These are phyloP conservation scores for Stegostoma tigrinum DNA, from an alignment of 2,113 vertebrate species.

Conservation along the genomic window DNA sequence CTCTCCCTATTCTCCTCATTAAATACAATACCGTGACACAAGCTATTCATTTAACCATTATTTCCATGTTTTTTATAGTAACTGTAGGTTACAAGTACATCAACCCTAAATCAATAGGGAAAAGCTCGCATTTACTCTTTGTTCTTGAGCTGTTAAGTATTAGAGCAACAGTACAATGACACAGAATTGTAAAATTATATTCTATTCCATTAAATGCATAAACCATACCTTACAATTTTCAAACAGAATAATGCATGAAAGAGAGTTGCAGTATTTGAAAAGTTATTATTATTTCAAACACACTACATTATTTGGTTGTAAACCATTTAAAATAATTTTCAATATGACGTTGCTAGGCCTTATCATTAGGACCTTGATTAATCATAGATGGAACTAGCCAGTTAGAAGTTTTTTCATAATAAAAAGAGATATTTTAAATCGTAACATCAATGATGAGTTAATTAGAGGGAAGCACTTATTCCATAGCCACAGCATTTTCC, in stretches of 20 bases:
- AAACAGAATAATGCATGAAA: background rate
- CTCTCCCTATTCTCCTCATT: constrained; percentile 29
- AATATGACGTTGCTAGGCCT: background rate
- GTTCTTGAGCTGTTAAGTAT: background rate
- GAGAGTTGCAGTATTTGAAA: background rate
- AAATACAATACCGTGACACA: constrained; percentile 1
- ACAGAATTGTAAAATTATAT: background rate
- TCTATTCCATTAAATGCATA: background rate
- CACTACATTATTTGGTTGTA: background rate
- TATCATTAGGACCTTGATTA: background rate
- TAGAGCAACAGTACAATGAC: background rate
- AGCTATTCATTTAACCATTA: constrained; percentile 23
- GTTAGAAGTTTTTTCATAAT: background rate
- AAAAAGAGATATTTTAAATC: background rate
- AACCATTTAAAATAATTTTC: background rate
- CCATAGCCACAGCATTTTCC: background rate
- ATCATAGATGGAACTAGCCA: background rate
- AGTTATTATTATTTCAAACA: background rate
- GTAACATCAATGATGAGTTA: background rate
- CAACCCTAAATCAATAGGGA: constrained; percentile 1
- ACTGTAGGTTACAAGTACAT: constrained; percentile 15
- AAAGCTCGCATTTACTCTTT: constrained; percentile 32
- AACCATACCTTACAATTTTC: background rate
- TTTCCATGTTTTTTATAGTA: constrained; percentile 28
- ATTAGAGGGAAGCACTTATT: background rate